Percentiles rank a stretch among this genome's conserved stretches.
These are phyloP conservation scores for Dromiciops gliroides DNA, from an alignment of 2,113 vertebrate species.

Conservation along the genomic window DNA sequence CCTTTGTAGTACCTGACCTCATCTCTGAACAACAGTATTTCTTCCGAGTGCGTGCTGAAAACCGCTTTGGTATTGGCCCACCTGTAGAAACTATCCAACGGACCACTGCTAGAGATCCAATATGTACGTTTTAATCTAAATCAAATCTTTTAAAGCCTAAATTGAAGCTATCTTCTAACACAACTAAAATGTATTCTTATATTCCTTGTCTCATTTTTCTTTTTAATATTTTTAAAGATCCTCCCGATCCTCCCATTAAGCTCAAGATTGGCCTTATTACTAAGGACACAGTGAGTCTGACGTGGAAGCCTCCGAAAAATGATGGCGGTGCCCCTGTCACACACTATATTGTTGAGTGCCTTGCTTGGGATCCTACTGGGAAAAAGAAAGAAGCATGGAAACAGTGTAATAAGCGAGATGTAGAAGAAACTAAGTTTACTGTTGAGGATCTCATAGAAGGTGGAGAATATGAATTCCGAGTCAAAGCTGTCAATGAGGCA, in stretches of 20 bases:
- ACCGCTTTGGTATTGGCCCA: slow-evolving; percentile 92
- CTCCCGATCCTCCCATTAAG: slow-evolving; percentile 96
- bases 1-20: slow-evolving; percentile 93
- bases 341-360: slow-evolving; percentile 96
- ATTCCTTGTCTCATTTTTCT: slow-evolving; percentile 55
- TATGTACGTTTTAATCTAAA: slow-evolving; percentile 87
- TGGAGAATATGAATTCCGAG: slow-evolving; percentile 97
- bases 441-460: slow-evolving; percentile 95
- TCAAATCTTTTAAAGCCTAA: slow-evolving; percentile 28
- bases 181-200: neutral
- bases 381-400: slow-evolving; percentile 94
- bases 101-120: slow-evolving; percentile 93
- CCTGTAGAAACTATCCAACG: slow-evolving; percentile 87
- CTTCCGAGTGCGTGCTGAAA: slow-evolving; percentile 96
- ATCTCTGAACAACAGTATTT: slow-evolving; percentile 94
- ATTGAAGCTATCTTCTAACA: slow-evolving; percentile 31
- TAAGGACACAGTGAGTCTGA: slow-evolving; percentile 91
- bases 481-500: slow-evolving; percentile 93
- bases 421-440: slow-evolving; percentile 93
- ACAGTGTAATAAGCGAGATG: slow-evolving; percentile 94
- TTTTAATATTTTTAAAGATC: slow-evolving; percentile 86
- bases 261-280: slow-evolving; percentile 92
- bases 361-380: slow-evolving; percentile 93
- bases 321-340: slow-evolving; percentile 97
- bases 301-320: slow-evolving; percentile 97